Conservation (phyloP, 2,113 vertebrate species). For the Antigone vipio region DNA sequence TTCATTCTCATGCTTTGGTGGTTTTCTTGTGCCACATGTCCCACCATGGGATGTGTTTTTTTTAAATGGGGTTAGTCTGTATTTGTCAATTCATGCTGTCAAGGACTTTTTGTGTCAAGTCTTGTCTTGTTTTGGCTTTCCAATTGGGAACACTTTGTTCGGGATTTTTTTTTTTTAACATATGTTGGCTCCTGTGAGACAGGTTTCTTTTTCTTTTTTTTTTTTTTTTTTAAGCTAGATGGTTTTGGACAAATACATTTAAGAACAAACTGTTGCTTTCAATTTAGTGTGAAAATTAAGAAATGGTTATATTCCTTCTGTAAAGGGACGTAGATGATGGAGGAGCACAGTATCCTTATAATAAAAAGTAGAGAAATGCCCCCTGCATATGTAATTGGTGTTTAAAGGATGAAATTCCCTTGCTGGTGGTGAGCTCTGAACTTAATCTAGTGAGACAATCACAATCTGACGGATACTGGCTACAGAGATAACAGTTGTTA, state of each 20-base stretch:
- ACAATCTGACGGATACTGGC: background rate
- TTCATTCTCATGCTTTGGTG: background rate
- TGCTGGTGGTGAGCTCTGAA: background rate
- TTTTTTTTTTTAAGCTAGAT: background rate
- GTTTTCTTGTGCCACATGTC: background rate
- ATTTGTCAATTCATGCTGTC: background rate
- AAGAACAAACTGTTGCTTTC: background rate
- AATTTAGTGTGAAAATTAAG: background rate
- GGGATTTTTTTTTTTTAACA: background rate
- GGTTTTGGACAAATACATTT: background rate
- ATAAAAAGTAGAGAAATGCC: background rate
- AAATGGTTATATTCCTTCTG: background rate
- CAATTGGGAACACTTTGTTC: background rate
- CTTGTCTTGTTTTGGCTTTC: slow-evolving; percentile 45
- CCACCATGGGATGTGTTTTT: background rate
- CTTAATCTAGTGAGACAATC: background rate
- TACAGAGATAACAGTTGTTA: background rate
- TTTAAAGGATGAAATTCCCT: background rate
- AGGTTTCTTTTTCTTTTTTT: background rate
- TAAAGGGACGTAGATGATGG: background rate
- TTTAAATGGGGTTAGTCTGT: background rate
- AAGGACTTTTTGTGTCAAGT: slow-evolving; percentile 9
- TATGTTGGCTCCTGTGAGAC: background rate
- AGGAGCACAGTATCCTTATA: background rate
- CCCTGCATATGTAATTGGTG: background rate